Evolutionary conservation across 2,888 invertebrate species (phyloP).

Genomic region (Amphimallon solstitiale): DNA sequence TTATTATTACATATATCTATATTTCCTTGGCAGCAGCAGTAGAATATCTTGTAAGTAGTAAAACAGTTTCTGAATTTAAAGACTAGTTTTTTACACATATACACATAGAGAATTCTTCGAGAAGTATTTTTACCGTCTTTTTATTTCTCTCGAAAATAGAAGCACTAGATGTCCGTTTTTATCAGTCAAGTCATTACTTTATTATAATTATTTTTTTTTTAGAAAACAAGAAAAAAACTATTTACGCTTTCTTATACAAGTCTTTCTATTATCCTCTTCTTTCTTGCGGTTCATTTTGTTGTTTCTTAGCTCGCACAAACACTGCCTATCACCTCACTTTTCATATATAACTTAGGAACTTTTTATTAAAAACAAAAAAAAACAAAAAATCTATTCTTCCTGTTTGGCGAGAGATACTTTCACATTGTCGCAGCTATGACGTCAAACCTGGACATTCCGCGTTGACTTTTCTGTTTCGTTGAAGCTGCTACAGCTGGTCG

Average conservation of each 20-base stretch:
- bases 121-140: conserved; percentile 11
- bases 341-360: conserved; percentile 61
- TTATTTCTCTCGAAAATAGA: conserved; percentile 29
- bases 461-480: conserved; percentile 56
- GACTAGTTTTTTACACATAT: conserved; percentile 58
- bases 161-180: conserved; percentile 35
- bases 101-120: conserved; percentile 46
- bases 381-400: conserved; percentile 52
- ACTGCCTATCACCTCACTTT: conserved; percentile 42
- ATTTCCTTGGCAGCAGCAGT: conserved; percentile 52
- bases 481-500: conserved; percentile 51
- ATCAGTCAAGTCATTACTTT: conserved; percentile 9
- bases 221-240: not conserved
- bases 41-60: conserved; percentile 46
- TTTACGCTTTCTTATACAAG: conserved; percentile 31
- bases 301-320: conserved; percentile 46
- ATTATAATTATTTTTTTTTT: conserved; percentile 4
- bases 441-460: conserved; percentile 72
- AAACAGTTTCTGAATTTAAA: conserved; percentile 47
- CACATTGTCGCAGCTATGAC: conserved; percentile 70
- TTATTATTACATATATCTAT: conserved; percentile 21
- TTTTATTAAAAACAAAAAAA: conserved; percentile 48
- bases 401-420: conserved; percentile 66
- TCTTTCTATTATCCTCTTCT: conserved; percentile 37
- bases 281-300: conserved; percentile 24